phyloP scores from a whole-genome alignment of 2,888 invertebrate species.

The Eupithecia exiguata region DNA sequence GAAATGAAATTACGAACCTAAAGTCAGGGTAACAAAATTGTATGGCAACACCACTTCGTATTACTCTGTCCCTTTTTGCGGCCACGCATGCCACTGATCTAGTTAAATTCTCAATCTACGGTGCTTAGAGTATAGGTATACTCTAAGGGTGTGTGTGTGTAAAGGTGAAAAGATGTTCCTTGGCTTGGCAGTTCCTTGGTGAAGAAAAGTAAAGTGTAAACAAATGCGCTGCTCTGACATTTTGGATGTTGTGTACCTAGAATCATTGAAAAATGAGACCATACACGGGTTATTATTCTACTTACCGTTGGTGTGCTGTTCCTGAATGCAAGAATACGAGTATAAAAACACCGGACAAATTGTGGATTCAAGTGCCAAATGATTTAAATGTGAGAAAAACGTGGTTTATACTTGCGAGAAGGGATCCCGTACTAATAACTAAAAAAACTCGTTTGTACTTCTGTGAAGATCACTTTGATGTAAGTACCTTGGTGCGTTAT shows the following conservation, averaged over 20 bases:
- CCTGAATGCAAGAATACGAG: conserved; percentile 3
- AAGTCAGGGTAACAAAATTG: too few relatives aligned
- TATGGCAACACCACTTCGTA: too few relatives aligned
- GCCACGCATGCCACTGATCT: too few relatives aligned
- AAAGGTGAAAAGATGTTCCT: too few relatives aligned
- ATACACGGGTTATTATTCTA: background rate
- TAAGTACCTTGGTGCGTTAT: background rate
- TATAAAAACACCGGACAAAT: background rate
- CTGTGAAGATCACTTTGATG: conserved; percentile 13
- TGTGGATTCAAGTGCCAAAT: conserved; percentile 1
- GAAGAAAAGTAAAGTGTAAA: background rate
- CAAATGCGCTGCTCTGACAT: background rate
- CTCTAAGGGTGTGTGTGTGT: too few relatives aligned
- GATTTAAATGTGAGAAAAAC: background rate
- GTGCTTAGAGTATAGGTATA: too few relatives aligned
- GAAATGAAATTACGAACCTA: too few relatives aligned
- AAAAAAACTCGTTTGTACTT: background rate
- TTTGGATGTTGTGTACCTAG: too few relatives aligned
- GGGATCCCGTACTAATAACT: background rate
- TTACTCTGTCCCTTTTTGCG: too few relatives aligned
- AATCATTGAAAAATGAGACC: too few relatives aligned
- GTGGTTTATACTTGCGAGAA: conserved; percentile 1
- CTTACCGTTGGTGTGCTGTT: conserved; percentile 4
- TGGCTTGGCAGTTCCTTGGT: too few relatives aligned
- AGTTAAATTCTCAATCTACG: too few relatives aligned